phyloP scores from a whole-genome alignment of 2,888 invertebrate genomes.

The Deilephila elpenor region DNA sequence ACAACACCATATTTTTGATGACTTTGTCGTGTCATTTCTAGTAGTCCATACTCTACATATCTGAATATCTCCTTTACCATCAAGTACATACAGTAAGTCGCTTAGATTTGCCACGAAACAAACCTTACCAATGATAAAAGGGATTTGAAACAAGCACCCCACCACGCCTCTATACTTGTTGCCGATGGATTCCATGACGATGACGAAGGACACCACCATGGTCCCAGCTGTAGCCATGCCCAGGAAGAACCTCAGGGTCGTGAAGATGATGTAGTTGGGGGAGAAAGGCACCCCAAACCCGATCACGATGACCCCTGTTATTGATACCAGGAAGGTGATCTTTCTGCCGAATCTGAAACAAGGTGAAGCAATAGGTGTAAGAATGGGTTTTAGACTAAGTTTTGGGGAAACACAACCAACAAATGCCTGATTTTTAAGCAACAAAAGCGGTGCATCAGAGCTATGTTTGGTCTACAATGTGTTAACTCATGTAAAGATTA shows the following conservation, averaged over 20 bases:
- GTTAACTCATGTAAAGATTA: too few species aligned
- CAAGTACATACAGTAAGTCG: too few species aligned
- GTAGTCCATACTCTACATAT: too few species aligned
- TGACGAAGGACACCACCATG: slow-evolving; percentile 90
- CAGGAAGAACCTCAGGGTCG: slow-evolving; percentile 87
- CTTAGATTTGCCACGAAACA: background rate
- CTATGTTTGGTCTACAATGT: too few species aligned
- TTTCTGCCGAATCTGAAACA: slow-evolving; percentile 89
- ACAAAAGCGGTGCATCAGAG: too few species aligned
- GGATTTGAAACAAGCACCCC: slow-evolving; percentile 88
- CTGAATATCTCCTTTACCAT: too few species aligned
- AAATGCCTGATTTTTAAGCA: too few species aligned
- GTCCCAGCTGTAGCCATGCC: slow-evolving; percentile 92
- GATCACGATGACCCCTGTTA: slow-evolving; percentile 86
- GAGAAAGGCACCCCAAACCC: slow-evolving; percentile 88
- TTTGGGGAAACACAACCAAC: too few species aligned
- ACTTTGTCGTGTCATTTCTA: too few species aligned
- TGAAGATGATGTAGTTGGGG: slow-evolving; percentile 85
- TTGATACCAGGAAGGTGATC: slow-evolving; percentile 87
- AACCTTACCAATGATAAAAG: slow-evolving; percentile 84
- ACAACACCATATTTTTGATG: too few species aligned
- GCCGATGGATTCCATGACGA: slow-evolving; percentile 88
- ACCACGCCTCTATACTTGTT: slow-evolving; percentile 79
- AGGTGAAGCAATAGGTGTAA: too few species aligned
- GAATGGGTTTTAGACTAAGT: too few species aligned